Conservation (phyloP, 2,888 invertebrate species). For the Cephus spinipes region DNA sequence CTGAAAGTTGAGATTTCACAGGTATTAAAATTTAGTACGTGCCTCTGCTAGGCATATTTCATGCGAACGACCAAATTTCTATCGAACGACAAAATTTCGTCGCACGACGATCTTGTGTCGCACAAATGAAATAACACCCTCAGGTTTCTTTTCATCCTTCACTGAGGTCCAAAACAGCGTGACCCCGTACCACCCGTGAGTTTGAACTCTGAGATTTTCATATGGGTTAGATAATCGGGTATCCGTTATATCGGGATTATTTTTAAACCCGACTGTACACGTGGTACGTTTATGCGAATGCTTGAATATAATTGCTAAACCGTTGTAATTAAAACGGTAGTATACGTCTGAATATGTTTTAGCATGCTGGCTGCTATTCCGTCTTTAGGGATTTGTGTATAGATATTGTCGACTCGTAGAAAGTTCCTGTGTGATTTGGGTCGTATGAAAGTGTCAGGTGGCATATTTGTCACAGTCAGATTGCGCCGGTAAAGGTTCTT, state of each 20-base stretch:
- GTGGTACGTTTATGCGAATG: neutral
- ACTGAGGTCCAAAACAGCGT: neutral
- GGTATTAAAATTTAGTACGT: too few relatives aligned
- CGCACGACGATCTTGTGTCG: too few relatives aligned
- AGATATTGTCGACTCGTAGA: neutral
- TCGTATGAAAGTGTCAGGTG: slow-evolving; percentile 15
- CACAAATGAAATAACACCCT: too few relatives aligned
- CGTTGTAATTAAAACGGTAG: neutral
- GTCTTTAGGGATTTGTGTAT: neutral
- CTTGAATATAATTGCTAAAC: neutral
- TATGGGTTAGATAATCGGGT: neutral
- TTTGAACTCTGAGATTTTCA: neutral
- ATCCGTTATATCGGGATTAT: neutral
- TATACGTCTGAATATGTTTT: neutral
- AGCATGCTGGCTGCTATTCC: neutral
- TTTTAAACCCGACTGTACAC: neutral
- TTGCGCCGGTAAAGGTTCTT: slow-evolving; percentile 7
- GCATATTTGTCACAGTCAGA: slow-evolving; percentile 34
- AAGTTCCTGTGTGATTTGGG: slow-evolving; percentile 23
- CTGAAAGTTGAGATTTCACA: too few relatives aligned
- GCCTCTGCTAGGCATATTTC: too few relatives aligned
- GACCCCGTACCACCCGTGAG: neutral
- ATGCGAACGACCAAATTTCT: too few relatives aligned
- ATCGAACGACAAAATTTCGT: too few relatives aligned
- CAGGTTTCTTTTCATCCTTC: neutral